Evolutionary conservation across 2,113 vertebrate species (phyloP).

Genomic region (Platichthys flesus): DNA sequence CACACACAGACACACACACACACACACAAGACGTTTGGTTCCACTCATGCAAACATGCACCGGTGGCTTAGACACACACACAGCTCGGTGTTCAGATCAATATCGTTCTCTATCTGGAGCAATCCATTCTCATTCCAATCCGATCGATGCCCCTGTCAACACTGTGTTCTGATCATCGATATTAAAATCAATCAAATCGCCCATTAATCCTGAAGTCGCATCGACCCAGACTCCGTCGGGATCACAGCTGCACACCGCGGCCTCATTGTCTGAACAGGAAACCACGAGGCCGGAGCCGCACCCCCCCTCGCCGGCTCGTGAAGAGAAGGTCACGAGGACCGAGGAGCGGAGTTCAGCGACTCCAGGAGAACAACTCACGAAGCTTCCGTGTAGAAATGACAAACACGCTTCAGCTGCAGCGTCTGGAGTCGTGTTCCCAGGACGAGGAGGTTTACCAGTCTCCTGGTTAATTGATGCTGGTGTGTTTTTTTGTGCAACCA

Average conservation of each 20-base stretch:
- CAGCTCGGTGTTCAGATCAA: slow-evolving; percentile 26
- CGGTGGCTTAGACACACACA: no score
- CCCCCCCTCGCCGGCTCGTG: neutral
- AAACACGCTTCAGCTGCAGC: neutral
- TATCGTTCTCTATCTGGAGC: slow-evolving; percentile 30
- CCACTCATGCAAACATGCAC: neutral
- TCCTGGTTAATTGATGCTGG: slow-evolving; percentile 20
- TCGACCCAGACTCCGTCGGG: slow-evolving; percentile 34
- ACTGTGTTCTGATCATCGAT: slow-evolving; percentile 59
- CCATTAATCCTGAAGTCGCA: slow-evolving; percentile 65
- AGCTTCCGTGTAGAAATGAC: neutral
- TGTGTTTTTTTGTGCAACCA: neutral
- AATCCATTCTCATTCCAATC: slow-evolving; percentile 66
- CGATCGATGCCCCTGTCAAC: slow-evolving; percentile 46
- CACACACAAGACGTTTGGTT: no score
- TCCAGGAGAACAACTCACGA: neutral
- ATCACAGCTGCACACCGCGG: slow-evolving; percentile 17
- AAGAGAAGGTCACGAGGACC: slow-evolving; percentile 21
- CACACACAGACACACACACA: neutral
- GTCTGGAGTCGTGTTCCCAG: neutral
- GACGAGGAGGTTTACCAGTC: slow-evolving; percentile 6
- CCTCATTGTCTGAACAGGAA: slow-evolving; percentile 2
- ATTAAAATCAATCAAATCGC: slow-evolving; percentile 43
- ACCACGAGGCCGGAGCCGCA: neutral
- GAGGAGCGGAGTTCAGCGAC: neutral